phyloP scores from a whole-genome alignment of 2,888 invertebrate species.

The Octodonta nipae region DNA sequence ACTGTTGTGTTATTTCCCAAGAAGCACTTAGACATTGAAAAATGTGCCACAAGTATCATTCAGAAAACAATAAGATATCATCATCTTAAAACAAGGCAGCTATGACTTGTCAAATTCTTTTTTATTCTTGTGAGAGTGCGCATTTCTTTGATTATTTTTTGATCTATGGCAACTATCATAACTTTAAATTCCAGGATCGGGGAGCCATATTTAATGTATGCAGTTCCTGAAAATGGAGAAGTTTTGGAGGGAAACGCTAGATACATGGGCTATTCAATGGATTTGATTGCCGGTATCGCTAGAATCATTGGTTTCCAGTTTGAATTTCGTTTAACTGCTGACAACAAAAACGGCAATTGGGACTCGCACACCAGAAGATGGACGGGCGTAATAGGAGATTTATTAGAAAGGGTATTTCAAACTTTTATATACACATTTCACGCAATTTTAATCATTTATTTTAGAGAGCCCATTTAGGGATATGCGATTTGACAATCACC shows the following conservation, averaged over 20 bases:
- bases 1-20: too few species aligned
- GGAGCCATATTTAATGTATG: conserved; percentile 52
- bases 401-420: conserved; percentile 68
- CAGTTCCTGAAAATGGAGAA: conserved; percentile 38
- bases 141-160: too few species aligned
- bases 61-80: too few species aligned
- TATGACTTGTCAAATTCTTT: too few species aligned
- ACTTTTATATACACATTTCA: neutral
- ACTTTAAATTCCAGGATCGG: conserved; percentile 54
- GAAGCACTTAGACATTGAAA: too few species aligned
- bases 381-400: conserved; percentile 63
- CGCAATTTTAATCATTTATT: conserved; percentile 20
- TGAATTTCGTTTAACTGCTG: conserved; percentile 52
- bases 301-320: conserved; percentile 20
- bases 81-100: too few species aligned
- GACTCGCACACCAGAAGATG: conserved; percentile 56
- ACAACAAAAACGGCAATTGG: conserved; percentile 54
- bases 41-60: too few species aligned
- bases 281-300: conserved; percentile 50
- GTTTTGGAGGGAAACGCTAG: conserved; percentile 56
- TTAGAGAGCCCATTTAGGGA: conserved; percentile 85
- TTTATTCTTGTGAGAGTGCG: too few species aligned
- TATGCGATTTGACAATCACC: conserved; percentile 92
- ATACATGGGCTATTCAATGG: conserved; percentile 82
- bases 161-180: too few species aligned